These are phyloP conservation scores for Zaprionus lachaisei DNA, from an alignment of 1,140 invertebrate genomes.

Conservation along the genomic window DNA sequence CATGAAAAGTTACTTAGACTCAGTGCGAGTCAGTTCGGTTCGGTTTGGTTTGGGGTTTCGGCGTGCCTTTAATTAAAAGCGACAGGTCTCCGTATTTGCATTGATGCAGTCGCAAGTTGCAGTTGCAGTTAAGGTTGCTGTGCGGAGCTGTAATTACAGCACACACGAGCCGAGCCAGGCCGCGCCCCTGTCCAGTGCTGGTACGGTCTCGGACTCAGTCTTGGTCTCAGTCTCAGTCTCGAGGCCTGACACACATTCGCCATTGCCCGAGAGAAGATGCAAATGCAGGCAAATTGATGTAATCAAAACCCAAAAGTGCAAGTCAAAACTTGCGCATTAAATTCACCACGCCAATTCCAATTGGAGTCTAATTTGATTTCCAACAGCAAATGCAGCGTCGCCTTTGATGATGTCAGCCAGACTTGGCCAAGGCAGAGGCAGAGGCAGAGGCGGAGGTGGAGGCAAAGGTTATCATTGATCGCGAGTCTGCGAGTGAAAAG, in stretches of 20 bases:
- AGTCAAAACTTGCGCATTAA: conserved; percentile 14
- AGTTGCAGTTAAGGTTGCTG: conserved; percentile 70
- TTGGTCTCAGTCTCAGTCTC: not conserved
- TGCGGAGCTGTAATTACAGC: conserved; percentile 72
- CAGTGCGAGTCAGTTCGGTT: not conserved
- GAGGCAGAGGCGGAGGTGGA: conserved; percentile 35
- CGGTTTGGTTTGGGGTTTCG: conserved; percentile 37
- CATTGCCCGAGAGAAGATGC: conserved; percentile 65
- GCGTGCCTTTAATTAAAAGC: conserved; percentile 79
- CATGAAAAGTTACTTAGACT: conserved; percentile 82
- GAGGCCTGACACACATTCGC: conserved; percentile 58
- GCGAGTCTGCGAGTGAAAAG: conserved; percentile 66
- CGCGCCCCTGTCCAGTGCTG: conserved; percentile 24
- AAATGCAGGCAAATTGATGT: conserved; percentile 81
- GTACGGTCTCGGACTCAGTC: not conserved
- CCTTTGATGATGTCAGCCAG: conserved; percentile 72
- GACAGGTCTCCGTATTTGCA: conserved; percentile 76
- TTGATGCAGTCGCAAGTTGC: conserved; percentile 59
- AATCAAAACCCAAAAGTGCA: conserved; percentile 63
- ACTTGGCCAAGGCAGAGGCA: conserved; percentile 15
- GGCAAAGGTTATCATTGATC: conserved; percentile 72
- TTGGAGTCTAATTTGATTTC: conserved; percentile 43
- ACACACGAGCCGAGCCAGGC: conserved; percentile 35
- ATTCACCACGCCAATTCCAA: conserved; percentile 11
- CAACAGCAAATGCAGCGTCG: conserved; percentile 36